Base-by-base conservation (phyloP, 2,113 vertebrate species). In the Tringa solitaria region DNA sequence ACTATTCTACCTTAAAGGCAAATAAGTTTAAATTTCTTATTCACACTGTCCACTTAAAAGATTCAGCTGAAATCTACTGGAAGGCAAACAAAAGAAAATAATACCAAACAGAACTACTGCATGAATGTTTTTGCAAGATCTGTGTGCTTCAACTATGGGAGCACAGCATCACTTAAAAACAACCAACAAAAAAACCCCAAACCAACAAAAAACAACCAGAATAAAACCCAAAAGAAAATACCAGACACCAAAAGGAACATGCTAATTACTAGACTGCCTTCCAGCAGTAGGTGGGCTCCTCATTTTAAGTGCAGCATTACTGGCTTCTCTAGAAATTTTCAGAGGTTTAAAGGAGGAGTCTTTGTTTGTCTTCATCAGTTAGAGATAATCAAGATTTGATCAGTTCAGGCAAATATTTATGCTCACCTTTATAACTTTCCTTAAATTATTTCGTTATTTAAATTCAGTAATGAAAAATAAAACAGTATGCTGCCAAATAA, bases 151-250 rank as follows among this genome's bases (percentile, higher is more conserved):
- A 83, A 27, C 14, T n/a, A 61, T 1, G 4, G 46, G n/a, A 78
- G 17, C 23, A n/a, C 15, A 33, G 70, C 32, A 33, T 33, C 48
- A 26, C 35, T 57, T 57, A 41, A 86, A 46, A 79, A 51, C 26
- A 21, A 43, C 16, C 20, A 64, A 20, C 32, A 32, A 54, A 56
- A 53, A 72, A 8, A 41, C 5, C 12, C 41, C 12, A 28, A 2
- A 1, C 10, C 60, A 59, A 16, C 35, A 50, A 61, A 57, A 56
- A 8, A 0, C 4, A n/a, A 65, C 4, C 21, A 59, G 8, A 77
- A 65, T 35, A 92, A 83, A 88, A 27, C 14, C 16, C 20, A 28
- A 17, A 56, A 63, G 22, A 74, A 79, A 68, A 61, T 17, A 53
- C 7, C 27, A 60, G 32, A 59, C 22, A 28, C 30, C 51, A 72